Evolutionary conservation across 2,797 vertebrate species (phyloP), one percentile per base, ranked within the genome.

Genomic region (Coregonus sp.): DNA sequence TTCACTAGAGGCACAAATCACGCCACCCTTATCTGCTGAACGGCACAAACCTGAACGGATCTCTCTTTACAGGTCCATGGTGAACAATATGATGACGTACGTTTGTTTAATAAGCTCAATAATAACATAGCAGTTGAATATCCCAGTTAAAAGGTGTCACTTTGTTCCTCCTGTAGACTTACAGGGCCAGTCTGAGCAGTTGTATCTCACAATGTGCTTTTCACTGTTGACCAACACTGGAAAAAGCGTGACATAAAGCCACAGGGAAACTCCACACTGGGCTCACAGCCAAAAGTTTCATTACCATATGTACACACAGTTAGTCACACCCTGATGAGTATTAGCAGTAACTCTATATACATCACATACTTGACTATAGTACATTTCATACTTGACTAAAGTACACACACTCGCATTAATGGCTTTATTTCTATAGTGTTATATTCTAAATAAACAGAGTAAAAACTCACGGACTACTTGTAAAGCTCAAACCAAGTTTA

Each of bases 251-350:
- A 51, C 12, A 50, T 40, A 51, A 18, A 67, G 73, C 75, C 12
- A 31, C 70, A 20, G 82, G 91, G 92, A 89, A 93, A 93, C 80
- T 90, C 91, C 90, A 82, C 74, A 29, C 81, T 76, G 68, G 80
- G 76, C 76, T 35, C 47, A 0, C 56, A 52, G 83, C 83, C 81
- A 77, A 78, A 50, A 51, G 67, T 81, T 75, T 81, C 25, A 81
- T 76, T 25, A 3, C 1, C 15, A 11, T 9, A 29, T 25, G 47
- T 52, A 71, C 70, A 50, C 69, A 31, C 70, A 52, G 9, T 77
- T 40, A 68, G 20, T 72, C 0, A 2, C 18, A 74, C 15, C 9
- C 61, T 65, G 29, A 14, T 33, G 25, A 33, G 29, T 12, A 3
- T 14, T 33, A 29, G n/a, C 50, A 7, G 16, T 47, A 47, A 33